phyloP scores from a whole-genome alignment of 2,113 vertebrate genomes.

The Mirza zaza region DNA sequence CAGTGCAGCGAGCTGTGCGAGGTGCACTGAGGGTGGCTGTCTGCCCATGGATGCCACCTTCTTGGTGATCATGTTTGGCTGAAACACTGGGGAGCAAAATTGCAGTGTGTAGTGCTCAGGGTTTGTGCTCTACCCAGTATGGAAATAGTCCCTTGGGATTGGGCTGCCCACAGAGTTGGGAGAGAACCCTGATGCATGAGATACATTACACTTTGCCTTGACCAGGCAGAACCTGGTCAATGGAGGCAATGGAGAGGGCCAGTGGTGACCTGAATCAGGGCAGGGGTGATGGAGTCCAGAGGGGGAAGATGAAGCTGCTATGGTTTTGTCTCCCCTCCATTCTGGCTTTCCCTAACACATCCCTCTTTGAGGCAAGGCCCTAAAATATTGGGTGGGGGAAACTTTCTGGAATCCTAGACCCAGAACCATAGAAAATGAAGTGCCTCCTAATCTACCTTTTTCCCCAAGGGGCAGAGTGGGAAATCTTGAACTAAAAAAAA shows the following conservation, averaged over 20 bases:
- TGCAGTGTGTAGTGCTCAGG: not conserved
- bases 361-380: not conserved
- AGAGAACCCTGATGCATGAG: not conserved
- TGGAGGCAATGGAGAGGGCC: not conserved
- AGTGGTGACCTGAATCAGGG: not conserved
- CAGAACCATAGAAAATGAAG: not conserved
- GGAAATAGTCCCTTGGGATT: not conserved
- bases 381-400: not conserved
- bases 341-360: not conserved
- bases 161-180: not conserved
- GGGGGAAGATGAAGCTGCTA: not conserved
- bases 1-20: not conserved
- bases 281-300: not conserved
- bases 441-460: not conserved
- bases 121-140: not conserved
- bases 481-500: not conserved
- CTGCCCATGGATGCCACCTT: not conserved
- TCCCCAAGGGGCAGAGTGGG: not conserved
- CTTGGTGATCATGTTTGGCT: not conserved
- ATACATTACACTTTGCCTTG: not conserved
- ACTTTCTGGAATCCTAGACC: conserved; percentile 28
- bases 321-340: not conserved
- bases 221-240: not conserved
- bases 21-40: not conserved
- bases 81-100: not conserved